Evolutionary conservation across 2,888 invertebrate species (phyloP), one percentile per base, ranked within the genome.

Genomic region (Cristatella mucedo): DNA sequence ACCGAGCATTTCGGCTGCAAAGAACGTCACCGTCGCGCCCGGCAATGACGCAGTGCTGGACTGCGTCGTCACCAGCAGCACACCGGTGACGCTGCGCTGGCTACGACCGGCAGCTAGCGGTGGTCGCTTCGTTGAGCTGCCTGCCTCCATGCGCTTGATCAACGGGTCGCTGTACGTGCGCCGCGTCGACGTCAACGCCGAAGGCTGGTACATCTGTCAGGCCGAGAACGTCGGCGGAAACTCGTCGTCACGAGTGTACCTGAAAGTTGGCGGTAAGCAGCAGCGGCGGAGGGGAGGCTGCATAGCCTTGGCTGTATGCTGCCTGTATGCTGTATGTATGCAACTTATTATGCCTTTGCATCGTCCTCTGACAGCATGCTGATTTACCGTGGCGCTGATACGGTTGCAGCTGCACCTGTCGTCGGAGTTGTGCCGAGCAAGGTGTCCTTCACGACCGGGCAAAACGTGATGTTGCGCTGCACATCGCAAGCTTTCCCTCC

Each of bases 141-240:
- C 36, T 4, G 5, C 36, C 21, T 29, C 18, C 36, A 36, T 36
- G 36, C 26, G 13, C 15, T 29, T 36, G 13, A 4, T 15, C 7
- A 16, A 41, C 4, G 31, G 47, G n/a, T 38, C 43, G 21, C 38
- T 41, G n/a, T 37, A 41, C 16, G 34, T 57, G 16, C 44, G 45
- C 1, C 48, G 41, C 26, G 42, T 49, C 2, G 45, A 40, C 4
- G 48, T 56, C 32, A 54, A 59, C 9, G 71, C 72, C 53, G 66
- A 68, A 43, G 73, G 71, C 6, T 53, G 54, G 42, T 72, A 71
- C 50, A 53, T 60, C 6, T 72, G 72, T 47, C 55, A 57, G 34
- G 71, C 69, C 4, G 53, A 57, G 16, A 71, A 70, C 47, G 67
- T 66, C 41, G 72, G 72, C n/a, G 71, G 71, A 22, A 5, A n/a